Conservation (phyloP, 2,888 invertebrate genomes). For the Prosapia bicincta region DNA sequence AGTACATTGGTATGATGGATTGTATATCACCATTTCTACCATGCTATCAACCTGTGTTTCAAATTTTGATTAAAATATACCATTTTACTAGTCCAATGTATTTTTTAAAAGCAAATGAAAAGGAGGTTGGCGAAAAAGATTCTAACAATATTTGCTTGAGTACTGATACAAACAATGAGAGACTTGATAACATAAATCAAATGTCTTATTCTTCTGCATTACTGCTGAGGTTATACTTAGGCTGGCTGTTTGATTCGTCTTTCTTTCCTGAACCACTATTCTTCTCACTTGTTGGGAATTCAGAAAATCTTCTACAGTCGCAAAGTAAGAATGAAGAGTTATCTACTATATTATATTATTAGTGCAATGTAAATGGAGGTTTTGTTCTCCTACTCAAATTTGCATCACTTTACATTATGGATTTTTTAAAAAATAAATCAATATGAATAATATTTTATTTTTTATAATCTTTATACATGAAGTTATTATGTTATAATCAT, state of each 20-base stretch:
- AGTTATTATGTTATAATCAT: no score
- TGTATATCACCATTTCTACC: constrained; percentile 9
- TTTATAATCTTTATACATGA: no score
- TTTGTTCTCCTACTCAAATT: no score
- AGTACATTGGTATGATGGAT: constrained; percentile 28
- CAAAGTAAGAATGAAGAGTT: neutral
- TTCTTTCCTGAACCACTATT: constrained; percentile 18
- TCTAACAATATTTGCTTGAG: no score
- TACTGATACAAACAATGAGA: no score
- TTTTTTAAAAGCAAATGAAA: neutral
- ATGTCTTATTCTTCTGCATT: neutral
- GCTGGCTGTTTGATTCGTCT: constrained; percentile 24
- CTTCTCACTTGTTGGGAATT: neutral
- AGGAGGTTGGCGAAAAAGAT: no score
- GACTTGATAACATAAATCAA: neutral
- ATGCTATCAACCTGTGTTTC: constrained; percentile 3
- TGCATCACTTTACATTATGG: no score
- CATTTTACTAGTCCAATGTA: neutral
- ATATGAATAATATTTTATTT: no score
- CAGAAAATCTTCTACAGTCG: neutral
- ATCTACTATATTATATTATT: no score
- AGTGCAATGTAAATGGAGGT: no score
- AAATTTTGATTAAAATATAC: constrained; percentile 10
- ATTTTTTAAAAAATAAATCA: no score
- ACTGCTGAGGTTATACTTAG: constrained; percentile 14